Base-by-base conservation (phyloP, 2,113 vertebrate genomes). In the Atractosteus spatula region DNA sequence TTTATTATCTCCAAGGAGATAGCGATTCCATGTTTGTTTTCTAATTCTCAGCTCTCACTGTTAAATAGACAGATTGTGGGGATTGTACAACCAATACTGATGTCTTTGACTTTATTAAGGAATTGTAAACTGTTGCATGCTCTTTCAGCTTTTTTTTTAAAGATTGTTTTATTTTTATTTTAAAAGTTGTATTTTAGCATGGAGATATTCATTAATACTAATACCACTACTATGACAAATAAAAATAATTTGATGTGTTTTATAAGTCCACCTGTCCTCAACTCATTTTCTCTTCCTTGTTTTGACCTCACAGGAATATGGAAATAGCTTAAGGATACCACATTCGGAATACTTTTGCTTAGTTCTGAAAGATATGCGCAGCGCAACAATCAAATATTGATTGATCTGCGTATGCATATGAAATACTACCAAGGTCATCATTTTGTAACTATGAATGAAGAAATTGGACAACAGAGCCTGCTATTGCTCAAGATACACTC, bases 181-280 rank as follows among this genome's bases (percentile, higher is more conserved):
- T 68, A 66, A 73, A 79, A 76, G 55, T 74, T 87, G 76, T 87
- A 81, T 81, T 79, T 76, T 80, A 86, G 89, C 87, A 90, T 89
- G 89, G 68, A 87, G 84, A 84, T 82, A 82, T 81, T 81, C 75
- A 83, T 80, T 85, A 82, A 54, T 78, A 79, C n/a, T 81, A 62
- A 76, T 68, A 51, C 74, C 75, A 80, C 56, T 74, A 69, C 75
- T 75, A 81, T 87, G 72, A 80, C 83, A 82, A 86, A 82, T 89
- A 89, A 90, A 91, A 92, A 41, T 89, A 78, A 77, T 77, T 90
- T 83, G 86, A 83, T 92, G 91, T 86, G 76, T 85, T 86, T 88
- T 79, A 29, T 84, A 81, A 44, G 1, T 13, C 62, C 76, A 47
- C 11, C 55, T 80, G 75, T 79, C 54, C 47, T 51, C 47, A 51